phyloP scores from a whole-genome alignment of 2,113 vertebrate species.

The Odocoileus virginianus region DNA sequence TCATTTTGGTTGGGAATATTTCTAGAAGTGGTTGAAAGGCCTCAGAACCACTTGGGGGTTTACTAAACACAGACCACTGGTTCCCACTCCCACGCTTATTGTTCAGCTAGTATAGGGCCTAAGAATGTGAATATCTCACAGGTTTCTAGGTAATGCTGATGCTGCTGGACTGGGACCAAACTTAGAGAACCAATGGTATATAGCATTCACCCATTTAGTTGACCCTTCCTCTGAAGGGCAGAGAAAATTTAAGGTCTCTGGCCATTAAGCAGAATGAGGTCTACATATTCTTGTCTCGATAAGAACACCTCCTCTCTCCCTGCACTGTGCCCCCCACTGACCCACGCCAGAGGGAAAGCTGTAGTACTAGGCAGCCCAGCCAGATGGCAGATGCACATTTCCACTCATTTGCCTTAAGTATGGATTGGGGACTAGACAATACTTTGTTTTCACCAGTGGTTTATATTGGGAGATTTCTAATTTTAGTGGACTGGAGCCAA shows the following conservation, averaged over 20 bases:
- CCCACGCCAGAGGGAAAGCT: background rate
- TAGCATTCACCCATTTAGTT: background rate
- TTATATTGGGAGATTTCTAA: background rate
- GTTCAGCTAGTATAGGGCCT: background rate
- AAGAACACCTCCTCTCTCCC: background rate
- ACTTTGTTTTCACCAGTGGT: background rate
- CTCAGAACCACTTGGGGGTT: background rate
- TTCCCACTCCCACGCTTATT: background rate
- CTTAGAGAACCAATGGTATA: background rate
- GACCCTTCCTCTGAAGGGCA: background rate
- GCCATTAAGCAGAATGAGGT: background rate
- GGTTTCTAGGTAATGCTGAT: background rate
- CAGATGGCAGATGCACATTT: background rate
- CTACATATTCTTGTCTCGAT: background rate
- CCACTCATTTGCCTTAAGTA: background rate
- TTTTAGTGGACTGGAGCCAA: background rate
- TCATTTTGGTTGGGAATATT: background rate
- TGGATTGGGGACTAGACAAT: background rate
- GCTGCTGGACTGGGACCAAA: background rate
- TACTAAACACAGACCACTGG: background rate
- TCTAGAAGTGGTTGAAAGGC: background rate
- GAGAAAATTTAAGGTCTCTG: background rate
- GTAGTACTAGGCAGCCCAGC: background rate
- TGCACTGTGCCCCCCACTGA: background rate
- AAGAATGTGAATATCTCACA: background rate